Evolutionary conservation across 2,888 invertebrate genomes (phyloP).

Genomic region (Electrophaes corylata): DNA sequence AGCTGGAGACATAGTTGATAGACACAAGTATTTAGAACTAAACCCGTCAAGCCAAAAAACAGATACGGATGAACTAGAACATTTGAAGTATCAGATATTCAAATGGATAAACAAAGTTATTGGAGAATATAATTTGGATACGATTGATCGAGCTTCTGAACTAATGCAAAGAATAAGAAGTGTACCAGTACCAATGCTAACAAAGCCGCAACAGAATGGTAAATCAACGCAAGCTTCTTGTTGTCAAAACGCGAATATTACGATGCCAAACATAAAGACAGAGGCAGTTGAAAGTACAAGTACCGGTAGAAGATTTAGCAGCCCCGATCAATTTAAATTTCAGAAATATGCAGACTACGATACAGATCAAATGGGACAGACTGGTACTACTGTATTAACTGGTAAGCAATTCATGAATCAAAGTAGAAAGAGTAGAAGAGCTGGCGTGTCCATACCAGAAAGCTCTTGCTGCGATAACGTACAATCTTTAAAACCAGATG

Average conservation of each 20-base stretch:
- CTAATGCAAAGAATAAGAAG: conserved; percentile 57
- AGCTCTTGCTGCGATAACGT: background rate
- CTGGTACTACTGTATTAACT: background rate
- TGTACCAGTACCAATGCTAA: conserved; percentile 51
- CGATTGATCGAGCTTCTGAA: conserved; percentile 52
- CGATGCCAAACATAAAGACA: background rate
- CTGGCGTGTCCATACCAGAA: background rate
- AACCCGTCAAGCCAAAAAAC: conserved; percentile 45
- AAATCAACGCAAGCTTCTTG: background rate
- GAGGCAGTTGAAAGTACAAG: conserved; percentile 7
- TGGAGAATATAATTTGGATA: conserved; percentile 51
- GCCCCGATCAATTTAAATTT: background rate
- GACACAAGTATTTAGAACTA: conserved; percentile 61
- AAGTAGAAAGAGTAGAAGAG: conserved; percentile 2
- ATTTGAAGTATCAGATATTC: conserved; percentile 68
- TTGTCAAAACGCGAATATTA: conserved; percentile 6
- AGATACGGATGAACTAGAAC: conserved; percentile 58
- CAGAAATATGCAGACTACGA: background rate
- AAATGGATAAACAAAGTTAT: conserved; percentile 68
- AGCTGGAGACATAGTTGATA: conserved; percentile 64
- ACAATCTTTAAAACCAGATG: background rate
- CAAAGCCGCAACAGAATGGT: conserved; percentile 16
- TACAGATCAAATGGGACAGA: background rate
- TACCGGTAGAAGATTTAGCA: conserved; percentile 19
- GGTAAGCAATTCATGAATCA: conserved; percentile 5